Evolutionary conservation across 2,113 vertebrate genomes (phyloP).

Genomic region (Myocastor coypus): DNA sequence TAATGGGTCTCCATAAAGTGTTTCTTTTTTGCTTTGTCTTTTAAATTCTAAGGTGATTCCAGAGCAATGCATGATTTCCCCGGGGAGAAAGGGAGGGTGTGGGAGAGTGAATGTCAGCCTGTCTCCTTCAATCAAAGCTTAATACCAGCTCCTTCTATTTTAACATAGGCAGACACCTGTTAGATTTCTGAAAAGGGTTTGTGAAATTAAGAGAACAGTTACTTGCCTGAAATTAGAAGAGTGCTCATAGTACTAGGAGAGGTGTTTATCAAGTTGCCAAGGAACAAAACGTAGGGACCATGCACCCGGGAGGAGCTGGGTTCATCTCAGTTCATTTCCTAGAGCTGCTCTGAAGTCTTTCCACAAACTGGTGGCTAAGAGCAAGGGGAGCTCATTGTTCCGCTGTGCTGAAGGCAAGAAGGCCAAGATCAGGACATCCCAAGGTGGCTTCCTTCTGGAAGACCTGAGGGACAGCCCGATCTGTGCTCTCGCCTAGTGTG

Average conservation of each 20-base stretch:
- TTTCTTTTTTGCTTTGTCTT: background rate
- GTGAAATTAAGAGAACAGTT: conserved; percentile 1
- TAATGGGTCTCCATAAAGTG: background rate
- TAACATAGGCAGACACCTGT: background rate
- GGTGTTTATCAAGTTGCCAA: background rate
- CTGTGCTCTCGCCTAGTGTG: background rate
- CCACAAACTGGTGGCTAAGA: background rate
- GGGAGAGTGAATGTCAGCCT: background rate
- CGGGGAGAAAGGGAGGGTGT: background rate
- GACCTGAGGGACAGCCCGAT: background rate
- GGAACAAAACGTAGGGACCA: background rate
- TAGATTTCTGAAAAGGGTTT: background rate
- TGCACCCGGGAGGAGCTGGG: background rate
- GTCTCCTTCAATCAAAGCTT: background rate
- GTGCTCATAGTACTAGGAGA: background rate
- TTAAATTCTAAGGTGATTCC: background rate
- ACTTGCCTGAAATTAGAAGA: background rate
- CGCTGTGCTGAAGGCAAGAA: background rate
- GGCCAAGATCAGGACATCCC: background rate
- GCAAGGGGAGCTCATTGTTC: background rate
- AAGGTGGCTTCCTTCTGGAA: background rate
- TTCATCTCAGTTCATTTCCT: background rate
- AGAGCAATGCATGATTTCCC: background rate
- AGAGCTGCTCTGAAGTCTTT: background rate
- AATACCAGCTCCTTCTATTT: background rate